Evolutionary conservation across 2,113 vertebrate genomes (phyloP).

Genomic region (Eonycteris spelaea): DNA sequence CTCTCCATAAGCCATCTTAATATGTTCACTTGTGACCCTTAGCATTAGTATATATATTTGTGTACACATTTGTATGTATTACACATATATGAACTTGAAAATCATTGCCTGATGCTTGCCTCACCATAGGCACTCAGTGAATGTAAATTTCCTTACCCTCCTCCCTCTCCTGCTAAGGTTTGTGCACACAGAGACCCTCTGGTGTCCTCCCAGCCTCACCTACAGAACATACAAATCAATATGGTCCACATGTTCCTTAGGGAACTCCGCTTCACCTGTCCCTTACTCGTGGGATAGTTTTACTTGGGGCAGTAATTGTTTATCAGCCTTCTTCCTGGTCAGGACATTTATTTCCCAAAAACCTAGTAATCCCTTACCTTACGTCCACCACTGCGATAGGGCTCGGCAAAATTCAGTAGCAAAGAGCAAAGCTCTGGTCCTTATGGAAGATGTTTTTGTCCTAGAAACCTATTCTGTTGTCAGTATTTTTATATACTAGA

Average conservation of each 20-base stretch:
- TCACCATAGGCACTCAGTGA: neutral
- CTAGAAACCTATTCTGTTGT: neutral
- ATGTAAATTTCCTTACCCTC: neutral
- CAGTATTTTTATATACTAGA: neutral
- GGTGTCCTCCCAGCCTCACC: neutral
- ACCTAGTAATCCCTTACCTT: neutral
- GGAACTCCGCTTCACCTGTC: neutral
- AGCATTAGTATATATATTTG: neutral
- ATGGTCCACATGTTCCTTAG: neutral
- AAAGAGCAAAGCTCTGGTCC: neutral
- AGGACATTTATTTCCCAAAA: neutral
- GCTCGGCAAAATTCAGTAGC: neutral
- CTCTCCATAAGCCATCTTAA: neutral
- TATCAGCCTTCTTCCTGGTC: neutral
- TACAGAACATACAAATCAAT: accelerated
- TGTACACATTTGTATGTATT: neutral
- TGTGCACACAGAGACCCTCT: neutral
- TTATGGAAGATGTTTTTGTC: neutral
- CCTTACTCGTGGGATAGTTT: neutral
- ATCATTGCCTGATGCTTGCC: neutral
- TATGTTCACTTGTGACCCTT: neutral
- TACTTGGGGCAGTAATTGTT: neutral
- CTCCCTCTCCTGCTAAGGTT: no score
- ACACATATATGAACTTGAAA: neutral
- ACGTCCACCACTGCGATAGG: no score